Conservation (phyloP, 1,140 invertebrate genomes). For the Centruroides vittatus region DNA sequence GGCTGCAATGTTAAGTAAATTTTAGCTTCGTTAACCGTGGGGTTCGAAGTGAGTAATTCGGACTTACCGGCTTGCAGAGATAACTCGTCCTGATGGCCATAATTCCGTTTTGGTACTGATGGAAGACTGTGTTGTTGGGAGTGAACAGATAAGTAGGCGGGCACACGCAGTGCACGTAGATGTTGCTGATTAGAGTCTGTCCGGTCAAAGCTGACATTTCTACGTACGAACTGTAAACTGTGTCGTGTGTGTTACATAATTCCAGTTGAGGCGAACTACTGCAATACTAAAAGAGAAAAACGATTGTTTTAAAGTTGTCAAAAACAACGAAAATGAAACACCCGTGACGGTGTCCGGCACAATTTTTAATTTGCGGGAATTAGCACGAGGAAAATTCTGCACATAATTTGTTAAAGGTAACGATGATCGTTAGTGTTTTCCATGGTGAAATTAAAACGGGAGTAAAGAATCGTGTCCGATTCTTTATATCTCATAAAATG, state of each 20-base stretch:
- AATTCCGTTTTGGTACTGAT: slow-evolving; percentile 16
- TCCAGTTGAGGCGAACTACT: slow-evolving; percentile 11
- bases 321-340: too few species aligned
- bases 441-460: too few species aligned
- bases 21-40: too few species aligned
- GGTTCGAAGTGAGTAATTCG: background rate
- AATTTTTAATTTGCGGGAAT: too few species aligned
- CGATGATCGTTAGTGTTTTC: too few species aligned
- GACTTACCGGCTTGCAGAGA: slow-evolving; percentile 20
- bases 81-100: slow-evolving; percentile 20
- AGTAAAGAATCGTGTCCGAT: too few species aligned
- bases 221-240: slow-evolving; percentile 19
- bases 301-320: too few species aligned
- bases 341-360: too few species aligned
- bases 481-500: too few species aligned
- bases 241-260: slow-evolving; percentile 13
- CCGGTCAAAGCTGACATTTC: slow-evolving; percentile 19
- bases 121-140: slow-evolving; percentile 19
- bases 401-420: too few species aligned
- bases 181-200: slow-evolving; percentile 15
- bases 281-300: slow-evolving; percentile 19
- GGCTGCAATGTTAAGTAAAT: slow-evolving; percentile 1
- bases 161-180: slow-evolving; percentile 22
- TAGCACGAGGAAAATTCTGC: too few species aligned
- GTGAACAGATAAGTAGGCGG: slow-evolving; percentile 20